Evolutionary conservation across 2,797 vertebrate species (phyloP), one percentile per base, ranked within the genome.

Genomic region (Sebastes minor): DNA sequence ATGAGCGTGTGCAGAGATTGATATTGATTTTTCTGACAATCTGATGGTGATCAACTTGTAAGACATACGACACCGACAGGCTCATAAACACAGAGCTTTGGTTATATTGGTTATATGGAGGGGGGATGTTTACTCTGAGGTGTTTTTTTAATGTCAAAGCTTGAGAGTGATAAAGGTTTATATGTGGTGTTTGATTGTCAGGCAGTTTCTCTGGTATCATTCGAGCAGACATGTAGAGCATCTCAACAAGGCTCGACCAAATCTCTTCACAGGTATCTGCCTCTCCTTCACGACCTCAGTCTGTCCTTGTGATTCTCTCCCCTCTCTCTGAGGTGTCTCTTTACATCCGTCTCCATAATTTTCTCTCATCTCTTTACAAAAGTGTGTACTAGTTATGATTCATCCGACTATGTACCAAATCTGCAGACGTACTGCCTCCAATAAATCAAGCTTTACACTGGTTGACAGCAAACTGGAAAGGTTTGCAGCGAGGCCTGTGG

Each of bases 111-210:
- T 59, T 83, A 74, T 79, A 60, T 1, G 53, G 42, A 22, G 23
- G 23, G 32, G 33, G 9, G 33, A 73, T 81, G 71, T 90, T 91
- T 87, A 86, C 84, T 76, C 84, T 56, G 55, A 78, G 78, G 71
- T 75, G 67, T 61, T 82, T 85, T 85, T 84, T 83, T 56, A 28
- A 82, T 72, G 57, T 61, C 75, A 80, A 28, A 76, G 63, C 71
- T 83, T 55, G 86, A 74, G 80, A 74, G 78, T 42, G 65, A 78
- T 89, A 84, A 92, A 91, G 35, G 59, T 93, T 93, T 91, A 88
- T 78, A 68, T 62, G 38, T 52, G 64, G 14, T 81, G 33, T 81
- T 28, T 32, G 82, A 85, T 71, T 69, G 53, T 78, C 38, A 60
- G 30, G 35, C 46, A 66, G 76, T 69, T 60, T 80, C 71, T 75